Evolutionary conservation across 2,113 vertebrate species (phyloP).

Genomic region (Phaetusa simplex): DNA sequence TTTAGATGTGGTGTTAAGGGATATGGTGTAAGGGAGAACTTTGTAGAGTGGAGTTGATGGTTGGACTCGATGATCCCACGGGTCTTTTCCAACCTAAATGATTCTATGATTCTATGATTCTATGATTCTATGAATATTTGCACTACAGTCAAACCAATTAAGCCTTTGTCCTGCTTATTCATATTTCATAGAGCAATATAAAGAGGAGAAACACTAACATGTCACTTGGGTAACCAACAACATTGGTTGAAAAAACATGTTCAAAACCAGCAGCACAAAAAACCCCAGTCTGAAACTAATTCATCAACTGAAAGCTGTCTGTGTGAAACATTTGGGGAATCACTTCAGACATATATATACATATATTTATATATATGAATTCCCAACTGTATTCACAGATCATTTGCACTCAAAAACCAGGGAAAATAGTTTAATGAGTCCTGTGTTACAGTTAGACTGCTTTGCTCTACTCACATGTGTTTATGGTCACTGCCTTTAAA

Average conservation of each 20-base stretch:
- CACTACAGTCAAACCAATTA: not conserved
- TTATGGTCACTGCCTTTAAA: not conserved
- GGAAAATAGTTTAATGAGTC: not conserved
- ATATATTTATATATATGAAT: not conserved
- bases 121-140: not conserved
- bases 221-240: not conserved
- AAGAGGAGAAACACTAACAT: not conserved
- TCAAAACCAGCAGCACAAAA: not conserved
- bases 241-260: not conserved
- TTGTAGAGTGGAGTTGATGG: too few species aligned
- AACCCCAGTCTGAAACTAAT: not conserved
- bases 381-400: not conserved
- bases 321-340: not conserved
- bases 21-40: too few species aligned
- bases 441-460: not conserved
- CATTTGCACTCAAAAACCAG: not conserved
- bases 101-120: not conserved
- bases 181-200: not conserved
- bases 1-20: too few species aligned
- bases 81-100: too few species aligned
- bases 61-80: too few species aligned
- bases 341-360: not conserved
- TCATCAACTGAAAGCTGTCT: not conserved
- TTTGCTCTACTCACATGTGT: not conserved
- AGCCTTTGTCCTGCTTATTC: not conserved